Percentiles rank a stretch among this genome's conserved stretches.
These are phyloP conservation scores for Motacilla tschutschensis DNA, from an alignment of 2,113 vertebrate genomes.

Conservation along the genomic window DNA sequence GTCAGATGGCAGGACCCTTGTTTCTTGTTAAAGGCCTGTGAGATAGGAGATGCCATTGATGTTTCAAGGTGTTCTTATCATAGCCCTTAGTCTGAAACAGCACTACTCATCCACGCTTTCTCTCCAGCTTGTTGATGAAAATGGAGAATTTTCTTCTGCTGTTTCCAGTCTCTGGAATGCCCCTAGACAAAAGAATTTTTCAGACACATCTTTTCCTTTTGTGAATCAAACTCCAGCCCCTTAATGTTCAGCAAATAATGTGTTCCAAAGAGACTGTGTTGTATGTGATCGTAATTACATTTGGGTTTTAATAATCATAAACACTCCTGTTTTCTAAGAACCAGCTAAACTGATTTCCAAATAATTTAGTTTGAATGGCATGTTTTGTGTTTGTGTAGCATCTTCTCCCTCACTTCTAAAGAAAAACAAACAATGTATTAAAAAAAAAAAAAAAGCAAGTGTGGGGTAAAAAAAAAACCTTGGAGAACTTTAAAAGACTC, in stretches of 20 bases:
- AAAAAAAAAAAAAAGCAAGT: neutral
- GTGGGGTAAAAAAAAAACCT: conserved; percentile 19
- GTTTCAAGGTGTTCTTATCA: neutral
- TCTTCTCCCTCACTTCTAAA: conserved; percentile 49
- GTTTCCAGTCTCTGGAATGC: conserved; percentile 14
- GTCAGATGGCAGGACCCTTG: neutral
- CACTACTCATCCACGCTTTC: neutral
- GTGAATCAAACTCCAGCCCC: conserved; percentile 40
- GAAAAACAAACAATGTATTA: conserved; percentile 58
- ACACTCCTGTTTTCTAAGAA: conserved; percentile 61
- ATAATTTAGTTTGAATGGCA: conserved; percentile 62
- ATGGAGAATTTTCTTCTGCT: neutral
- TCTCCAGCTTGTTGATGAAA: conserved; percentile 17
- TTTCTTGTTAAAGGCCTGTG: neutral
- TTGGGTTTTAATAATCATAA: conserved; percentile 65
- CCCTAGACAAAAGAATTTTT: conserved; percentile 43
- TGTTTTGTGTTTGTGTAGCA: conserved; percentile 54
- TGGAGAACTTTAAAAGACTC: conserved; percentile 69
- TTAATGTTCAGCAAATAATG: conserved; percentile 56
- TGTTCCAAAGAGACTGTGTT: conserved; percentile 46
- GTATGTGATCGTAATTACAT: conserved; percentile 67
- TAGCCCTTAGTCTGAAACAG: neutral
- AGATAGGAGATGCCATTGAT: neutral
- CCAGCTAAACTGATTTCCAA: conserved; percentile 63
- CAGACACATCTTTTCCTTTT: conserved; percentile 43